Conservation (phyloP, 1,140 invertebrate genomes). For the Venustaconcha ellipsiformis region DNA sequence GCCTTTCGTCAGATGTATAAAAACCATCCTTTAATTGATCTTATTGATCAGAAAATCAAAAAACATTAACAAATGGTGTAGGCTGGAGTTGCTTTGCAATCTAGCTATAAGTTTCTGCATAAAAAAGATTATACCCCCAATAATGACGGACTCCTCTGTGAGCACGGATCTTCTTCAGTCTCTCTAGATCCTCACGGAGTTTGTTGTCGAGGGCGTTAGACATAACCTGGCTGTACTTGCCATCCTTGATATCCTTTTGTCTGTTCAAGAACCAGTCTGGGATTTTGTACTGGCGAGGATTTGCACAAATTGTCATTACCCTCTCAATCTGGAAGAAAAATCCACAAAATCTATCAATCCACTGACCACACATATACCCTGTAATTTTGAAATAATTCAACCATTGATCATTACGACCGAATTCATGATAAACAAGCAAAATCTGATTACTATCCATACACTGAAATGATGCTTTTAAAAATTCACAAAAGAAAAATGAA, state of each 20-base stretch:
- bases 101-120: too few species aligned
- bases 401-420: too few species aligned
- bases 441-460: too few species aligned
- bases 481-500: too few species aligned
- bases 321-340: slow-evolving; percentile 86
- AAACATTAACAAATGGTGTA: neutral
- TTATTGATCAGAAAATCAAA: neutral
- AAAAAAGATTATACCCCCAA: slow-evolving; percentile 80
- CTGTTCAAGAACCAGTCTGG: slow-evolving; percentile 99
- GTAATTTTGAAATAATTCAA: too few species aligned
- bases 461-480: too few species aligned
- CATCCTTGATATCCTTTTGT: slow-evolving; percentile 99
- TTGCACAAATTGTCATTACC: slow-evolving; percentile 96
- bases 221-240: slow-evolving; percentile 95
- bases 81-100: slow-evolving; percentile 1
- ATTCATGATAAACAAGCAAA: too few species aligned
- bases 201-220: slow-evolving; percentile 96
- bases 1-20: neutral
- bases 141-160: slow-evolving; percentile 98
- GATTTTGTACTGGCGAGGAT: slow-evolving; percentile 99
- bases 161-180: slow-evolving; percentile 96
- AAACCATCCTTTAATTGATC: neutral
- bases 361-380: too few species aligned
- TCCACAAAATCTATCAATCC: too few species aligned
- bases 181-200: slow-evolving; percentile 97